phyloP scores from a whole-genome alignment of 2,113 vertebrate genomes.

The Dicentrarchus labrax region DNA sequence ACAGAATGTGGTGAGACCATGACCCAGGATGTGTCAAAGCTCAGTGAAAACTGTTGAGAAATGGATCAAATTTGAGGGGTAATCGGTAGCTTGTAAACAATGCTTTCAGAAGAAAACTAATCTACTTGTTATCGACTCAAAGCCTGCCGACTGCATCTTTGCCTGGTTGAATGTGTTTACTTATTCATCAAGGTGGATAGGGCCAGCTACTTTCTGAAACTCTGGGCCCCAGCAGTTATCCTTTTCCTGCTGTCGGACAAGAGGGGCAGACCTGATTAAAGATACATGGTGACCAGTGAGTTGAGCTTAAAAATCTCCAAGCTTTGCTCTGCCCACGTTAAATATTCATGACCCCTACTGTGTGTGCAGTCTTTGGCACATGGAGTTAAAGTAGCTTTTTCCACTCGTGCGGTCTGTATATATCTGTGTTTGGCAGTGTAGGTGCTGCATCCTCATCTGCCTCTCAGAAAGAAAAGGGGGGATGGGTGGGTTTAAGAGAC shows the following conservation, averaged over 20 bases:
- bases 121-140: slow-evolving; percentile 72
- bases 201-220: slow-evolving; percentile 54
- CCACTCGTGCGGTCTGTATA: slow-evolving; percentile 2
- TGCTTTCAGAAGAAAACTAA: slow-evolving; percentile 76
- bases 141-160: slow-evolving; percentile 55
- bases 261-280: slow-evolving; percentile 74
- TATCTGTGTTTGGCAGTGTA: slow-evolving; percentile 22
- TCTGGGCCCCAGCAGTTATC: slow-evolving; percentile 60
- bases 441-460: slow-evolving; percentile 16
- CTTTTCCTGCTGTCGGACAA: slow-evolving; percentile 66
- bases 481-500: neutral
- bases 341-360: slow-evolving; percentile 76
- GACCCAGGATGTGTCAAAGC: slow-evolving; percentile 28
- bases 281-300: slow-evolving; percentile 76
- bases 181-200: slow-evolving; percentile 79
- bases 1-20: neutral
- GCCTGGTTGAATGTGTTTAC: slow-evolving; percentile 70
- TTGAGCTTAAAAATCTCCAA: slow-evolving; percentile 73
- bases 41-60: slow-evolving; percentile 41
- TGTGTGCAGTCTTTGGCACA: slow-evolving; percentile 40
- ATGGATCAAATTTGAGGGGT: slow-evolving; percentile 70
- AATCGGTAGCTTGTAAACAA: slow-evolving; percentile 74
- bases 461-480: neutral
- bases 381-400: slow-evolving; percentile 43
- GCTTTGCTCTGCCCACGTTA: slow-evolving; percentile 68